A percentile compares a stretch with the other conserved stretches of the same genome.
These are phyloP conservation scores for Platysteira castanea DNA, from an alignment of 2,113 vertebrate species.

Conservation along the genomic window DNA sequence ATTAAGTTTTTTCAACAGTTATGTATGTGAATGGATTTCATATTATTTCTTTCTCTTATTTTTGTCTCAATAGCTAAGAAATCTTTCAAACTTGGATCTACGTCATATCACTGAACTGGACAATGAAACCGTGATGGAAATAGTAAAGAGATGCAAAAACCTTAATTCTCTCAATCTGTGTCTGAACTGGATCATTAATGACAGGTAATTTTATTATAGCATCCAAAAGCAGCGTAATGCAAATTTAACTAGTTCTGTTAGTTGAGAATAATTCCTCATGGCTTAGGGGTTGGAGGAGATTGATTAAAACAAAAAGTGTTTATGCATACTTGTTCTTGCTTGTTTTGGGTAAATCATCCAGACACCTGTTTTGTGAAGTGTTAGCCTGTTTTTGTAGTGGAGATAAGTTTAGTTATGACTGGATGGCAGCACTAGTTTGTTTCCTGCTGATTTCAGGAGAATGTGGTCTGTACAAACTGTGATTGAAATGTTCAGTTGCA, in stretches of 20 bases:
- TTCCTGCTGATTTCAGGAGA: background rate
- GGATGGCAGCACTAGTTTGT: background rate
- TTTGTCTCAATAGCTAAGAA: conserved; percentile 81
- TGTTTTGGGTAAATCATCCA: background rate
- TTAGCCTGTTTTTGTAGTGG: background rate
- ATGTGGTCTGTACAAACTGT: background rate
- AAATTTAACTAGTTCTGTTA: background rate
- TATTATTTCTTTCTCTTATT: conserved; percentile 24
- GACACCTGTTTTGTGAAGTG: background rate
- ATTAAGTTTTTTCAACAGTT: background rate
- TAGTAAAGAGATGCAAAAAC: conserved; percentile 93
- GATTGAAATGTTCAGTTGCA: background rate
- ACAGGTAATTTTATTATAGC: conserved; percentile 80
- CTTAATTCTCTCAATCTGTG: conserved; percentile 98
- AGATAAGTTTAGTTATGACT: background rate
- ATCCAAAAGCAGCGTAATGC: background rate
- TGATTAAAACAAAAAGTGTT: background rate
- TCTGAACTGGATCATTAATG: conserved; percentile 99
- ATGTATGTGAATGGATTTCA: background rate
- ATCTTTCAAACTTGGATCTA: conserved; percentile 92
- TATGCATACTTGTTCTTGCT: background rate
- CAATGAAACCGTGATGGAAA: conserved; percentile 98
- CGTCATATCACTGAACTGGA: conserved; percentile 98
- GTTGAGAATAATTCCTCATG: background rate
- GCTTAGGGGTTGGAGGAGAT: background rate